These are phyloP conservation scores for Planiliza haematocheilus DNA, from an alignment of 2,113 vertebrate species.

Conservation along the genomic window DNA sequence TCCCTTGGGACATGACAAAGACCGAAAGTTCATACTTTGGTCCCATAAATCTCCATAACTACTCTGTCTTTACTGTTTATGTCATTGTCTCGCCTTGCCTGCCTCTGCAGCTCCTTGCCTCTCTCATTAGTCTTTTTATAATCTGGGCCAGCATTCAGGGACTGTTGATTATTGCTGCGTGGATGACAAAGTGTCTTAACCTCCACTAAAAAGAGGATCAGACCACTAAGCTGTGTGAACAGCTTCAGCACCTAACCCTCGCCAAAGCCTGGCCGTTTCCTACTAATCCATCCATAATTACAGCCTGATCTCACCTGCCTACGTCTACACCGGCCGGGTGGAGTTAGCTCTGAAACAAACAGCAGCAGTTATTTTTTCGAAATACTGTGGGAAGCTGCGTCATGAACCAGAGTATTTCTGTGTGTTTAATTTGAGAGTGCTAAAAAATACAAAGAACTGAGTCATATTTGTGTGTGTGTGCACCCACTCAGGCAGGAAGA, in stretches of 20 bases:
- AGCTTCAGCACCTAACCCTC: conserved; percentile 36
- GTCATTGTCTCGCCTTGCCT: neutral
- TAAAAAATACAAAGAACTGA: conserved; percentile 15
- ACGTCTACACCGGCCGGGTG: too few species aligned
- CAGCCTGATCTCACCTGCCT: conserved; percentile 26
- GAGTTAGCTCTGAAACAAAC: neutral
- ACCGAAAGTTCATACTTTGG: too few species aligned
- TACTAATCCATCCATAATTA: conserved; percentile 58
- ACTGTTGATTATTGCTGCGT: conserved; percentile 17
- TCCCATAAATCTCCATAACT: too few species aligned
- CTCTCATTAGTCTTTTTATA: conserved; percentile 28
- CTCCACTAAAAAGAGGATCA: conserved; percentile 61
- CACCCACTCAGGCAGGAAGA: conserved; percentile 16
- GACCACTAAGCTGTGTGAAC: conserved; percentile 39
- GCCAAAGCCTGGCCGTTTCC: conserved; percentile 14
- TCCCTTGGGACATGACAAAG: too few species aligned
- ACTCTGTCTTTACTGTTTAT: neutral
- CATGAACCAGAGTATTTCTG: conserved; percentile 3
- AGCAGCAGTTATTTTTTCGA: neutral
- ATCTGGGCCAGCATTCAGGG: neutral
- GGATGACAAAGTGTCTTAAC: conserved; percentile 49
- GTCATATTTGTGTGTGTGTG: conserved; percentile 19
- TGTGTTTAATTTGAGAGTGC: neutral
- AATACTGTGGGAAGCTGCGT: neutral
- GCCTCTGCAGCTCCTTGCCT: neutral